Percentiles rank a stretch among this genome's conserved stretches.
Conservation (phyloP, 2,888 invertebrate species). For the Dicyrtoma fusca region DNA sequence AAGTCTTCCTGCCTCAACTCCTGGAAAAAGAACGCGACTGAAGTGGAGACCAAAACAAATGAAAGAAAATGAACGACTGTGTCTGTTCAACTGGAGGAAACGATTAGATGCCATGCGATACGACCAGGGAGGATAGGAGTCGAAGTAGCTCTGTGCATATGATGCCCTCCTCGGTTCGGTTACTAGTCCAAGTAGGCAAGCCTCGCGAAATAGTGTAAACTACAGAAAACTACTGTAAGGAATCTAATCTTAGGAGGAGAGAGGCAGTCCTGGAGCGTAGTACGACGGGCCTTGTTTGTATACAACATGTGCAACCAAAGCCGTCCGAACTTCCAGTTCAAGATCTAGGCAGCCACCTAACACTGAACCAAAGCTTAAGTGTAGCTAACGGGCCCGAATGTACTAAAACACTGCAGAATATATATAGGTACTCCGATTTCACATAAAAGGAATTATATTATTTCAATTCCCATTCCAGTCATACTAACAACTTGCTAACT, state of each 20-base stretch:
- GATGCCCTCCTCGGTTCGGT: background rate
- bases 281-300: too few relatives aligned
- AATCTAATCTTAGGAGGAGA: background rate
- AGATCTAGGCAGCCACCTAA: background rate
- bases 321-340: background rate
- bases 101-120: constrained; percentile 33
- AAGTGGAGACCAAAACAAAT: constrained; percentile 15
- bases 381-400: too few relatives aligned
- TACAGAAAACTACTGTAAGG: too few relatives aligned
- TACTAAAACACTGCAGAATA: too few relatives aligned
- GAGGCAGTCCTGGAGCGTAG: background rate
- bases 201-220: background rate
- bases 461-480: too few relatives aligned
- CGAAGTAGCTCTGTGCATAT: background rate
- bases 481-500: too few relatives aligned
- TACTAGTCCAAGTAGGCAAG: too few relatives aligned
- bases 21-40: constrained; percentile 8
- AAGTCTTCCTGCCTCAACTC: background rate
- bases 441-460: too few relatives aligned
- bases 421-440: too few relatives aligned
- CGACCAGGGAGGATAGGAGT: constrained; percentile 26
- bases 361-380: too few relatives aligned
- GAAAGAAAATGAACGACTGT: constrained; percentile 26
- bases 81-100: constrained; percentile 33
- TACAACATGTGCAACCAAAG: too few relatives aligned